phyloP scores from a whole-genome alignment of 2,113 vertebrate genomes.

The Rhipidura dahli region DNA sequence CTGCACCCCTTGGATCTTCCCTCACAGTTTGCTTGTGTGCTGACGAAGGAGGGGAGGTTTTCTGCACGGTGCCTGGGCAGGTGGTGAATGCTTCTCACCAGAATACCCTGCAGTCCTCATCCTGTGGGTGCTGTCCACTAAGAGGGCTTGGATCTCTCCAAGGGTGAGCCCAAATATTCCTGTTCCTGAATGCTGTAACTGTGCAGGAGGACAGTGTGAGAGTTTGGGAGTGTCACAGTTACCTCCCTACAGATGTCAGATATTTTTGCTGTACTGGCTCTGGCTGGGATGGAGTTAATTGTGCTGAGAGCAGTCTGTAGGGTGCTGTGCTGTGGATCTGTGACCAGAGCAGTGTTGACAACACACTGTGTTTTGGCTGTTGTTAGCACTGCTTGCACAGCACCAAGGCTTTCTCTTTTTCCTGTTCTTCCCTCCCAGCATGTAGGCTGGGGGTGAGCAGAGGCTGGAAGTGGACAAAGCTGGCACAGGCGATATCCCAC shows the following conservation, averaged over 20 bases:
- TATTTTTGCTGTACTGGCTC: neutral
- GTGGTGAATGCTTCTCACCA: neutral
- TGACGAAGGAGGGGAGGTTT: rapidly evolving
- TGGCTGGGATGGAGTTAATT: neutral
- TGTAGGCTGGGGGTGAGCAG: neutral
- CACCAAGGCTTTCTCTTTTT: neutral
- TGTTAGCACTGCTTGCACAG: neutral
- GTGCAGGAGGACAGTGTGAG: neutral
- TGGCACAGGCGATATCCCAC: neutral
- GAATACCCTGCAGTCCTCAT: neutral
- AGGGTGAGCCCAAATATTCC: neutral
- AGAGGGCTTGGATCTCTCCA: neutral
- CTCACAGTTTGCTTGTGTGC: neutral
- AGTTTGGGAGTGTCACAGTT: neutral
- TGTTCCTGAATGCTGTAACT: rapidly evolving
- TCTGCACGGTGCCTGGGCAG: neutral
- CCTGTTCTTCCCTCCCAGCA: neutral
- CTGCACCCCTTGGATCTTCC: neutral
- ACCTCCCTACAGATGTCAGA: neutral
- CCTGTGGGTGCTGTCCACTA: neutral
- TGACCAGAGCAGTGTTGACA: neutral
- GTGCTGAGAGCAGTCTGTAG: neutral
- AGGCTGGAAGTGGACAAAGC: neutral
- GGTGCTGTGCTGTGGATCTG: neutral
- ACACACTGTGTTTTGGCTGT: neutral